A percentile compares a stretch with the other conserved stretches of the same genome.
Conservation (phyloP, 2,113 vertebrate species). For the Strix uralensis region DNA sequence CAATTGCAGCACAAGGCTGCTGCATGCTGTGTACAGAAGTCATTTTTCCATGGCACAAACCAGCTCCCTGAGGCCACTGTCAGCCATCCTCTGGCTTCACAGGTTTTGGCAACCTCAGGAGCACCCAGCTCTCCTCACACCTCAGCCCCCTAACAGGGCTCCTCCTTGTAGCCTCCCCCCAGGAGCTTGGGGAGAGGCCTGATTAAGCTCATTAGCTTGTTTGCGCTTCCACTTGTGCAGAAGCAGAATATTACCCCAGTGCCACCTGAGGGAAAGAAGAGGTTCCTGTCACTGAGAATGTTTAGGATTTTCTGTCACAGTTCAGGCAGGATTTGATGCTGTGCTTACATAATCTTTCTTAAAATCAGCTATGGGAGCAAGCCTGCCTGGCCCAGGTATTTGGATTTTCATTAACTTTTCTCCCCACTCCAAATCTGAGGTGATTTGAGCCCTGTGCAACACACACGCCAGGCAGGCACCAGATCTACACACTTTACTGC, state of each 20-base stretch:
- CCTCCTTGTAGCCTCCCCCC: not conserved
- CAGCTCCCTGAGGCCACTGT: fast-evolving
- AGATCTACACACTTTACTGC: fast-evolving
- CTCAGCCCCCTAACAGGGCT: fast-evolving
- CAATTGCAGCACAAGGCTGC: fast-evolving
- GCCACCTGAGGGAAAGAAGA: not conserved
- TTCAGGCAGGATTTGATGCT: not conserved
- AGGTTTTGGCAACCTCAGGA: fast-evolving
- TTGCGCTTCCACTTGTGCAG: not conserved
- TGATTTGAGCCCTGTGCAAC: not conserved
- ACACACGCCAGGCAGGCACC: fast-evolving
- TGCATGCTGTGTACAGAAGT: fast-evolving
- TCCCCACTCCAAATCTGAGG: not conserved
- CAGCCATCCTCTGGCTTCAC: fast-evolving
- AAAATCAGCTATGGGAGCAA: not conserved
- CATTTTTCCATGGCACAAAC: fast-evolving
- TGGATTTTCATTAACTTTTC: not conserved
- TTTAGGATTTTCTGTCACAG: not conserved
- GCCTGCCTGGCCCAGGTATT: fast-evolving
- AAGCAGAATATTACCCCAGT: no score
- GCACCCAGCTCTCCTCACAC: fast-evolving
- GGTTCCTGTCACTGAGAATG: no score
- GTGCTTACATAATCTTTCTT: no score
- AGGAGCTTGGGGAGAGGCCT: not conserved
- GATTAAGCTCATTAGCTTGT: fast-evolving